Base-by-base conservation (phyloP, 2,797 vertebrate species). In the Oreortyx pictus region DNA sequence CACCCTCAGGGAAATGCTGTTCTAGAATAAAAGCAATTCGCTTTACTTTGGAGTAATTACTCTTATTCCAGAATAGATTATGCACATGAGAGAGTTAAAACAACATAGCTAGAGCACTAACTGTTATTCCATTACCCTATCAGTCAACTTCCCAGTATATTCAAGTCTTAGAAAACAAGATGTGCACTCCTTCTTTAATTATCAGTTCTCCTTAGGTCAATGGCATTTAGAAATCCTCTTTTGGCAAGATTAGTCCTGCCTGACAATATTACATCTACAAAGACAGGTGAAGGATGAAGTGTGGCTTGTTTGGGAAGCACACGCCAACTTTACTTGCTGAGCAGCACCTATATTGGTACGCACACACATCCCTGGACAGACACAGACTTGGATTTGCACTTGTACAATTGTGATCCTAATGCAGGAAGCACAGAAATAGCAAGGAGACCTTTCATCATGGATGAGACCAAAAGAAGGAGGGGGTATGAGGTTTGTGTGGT, bases 1-100 rank as follows among this genome's bases (percentile, higher is more conserved):
- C 64, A 92, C 41, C 88, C 82, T 78, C 29, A 41, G 89, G 92
- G 94, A 90, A 70, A 90, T 54, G 62, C 33, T 93, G 56, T 31
- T 93, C 92, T 75, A 89, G 89, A 96, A 93, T 78, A 89, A 94
- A 93, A 91, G 73, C 85, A 64, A 54, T 86, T 89, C 73, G 88
- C 77, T 91, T 91, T 23, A 84, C 85, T 93, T 92, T 79, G 74
- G 87, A 89, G 85, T 92, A 88, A 94, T 89, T 93, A 95, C 82
- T 90, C 67, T 64, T 95, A 95, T 82, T 95, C 89, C 67, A 86
- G 89, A 84, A 71, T 9, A 92, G 86, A 93, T 79, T 89, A 94
- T 67, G 85, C 81, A 93, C 90, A 89, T 64, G 85, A 93, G 74
- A 49, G 60, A 94, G 67, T 86, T 83, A 88, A 94, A 93, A 88